Evolutionary conservation across 2,113 vertebrate genomes (phyloP).

Genomic region (Syngnathus typhle): DNA sequence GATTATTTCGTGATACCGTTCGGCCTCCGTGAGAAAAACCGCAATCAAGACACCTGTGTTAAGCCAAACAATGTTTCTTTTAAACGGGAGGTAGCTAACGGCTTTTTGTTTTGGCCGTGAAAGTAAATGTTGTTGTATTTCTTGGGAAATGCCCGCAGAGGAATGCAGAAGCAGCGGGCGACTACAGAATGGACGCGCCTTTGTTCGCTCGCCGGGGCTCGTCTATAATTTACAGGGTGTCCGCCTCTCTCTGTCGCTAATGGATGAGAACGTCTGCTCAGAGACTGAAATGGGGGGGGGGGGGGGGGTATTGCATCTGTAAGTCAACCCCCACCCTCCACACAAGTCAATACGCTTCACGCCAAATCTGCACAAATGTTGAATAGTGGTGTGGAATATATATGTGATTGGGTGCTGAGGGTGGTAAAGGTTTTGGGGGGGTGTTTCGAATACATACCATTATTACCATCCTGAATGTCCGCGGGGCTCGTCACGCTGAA

Average conservation of each 20-base stretch:
- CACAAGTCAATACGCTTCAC: slow-evolving; percentile 31
- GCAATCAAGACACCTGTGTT: background rate
- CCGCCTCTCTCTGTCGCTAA: slow-evolving; percentile 59
- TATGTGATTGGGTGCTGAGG: slow-evolving; percentile 25
- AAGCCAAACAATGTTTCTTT: background rate
- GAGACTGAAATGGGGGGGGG: slow-evolving; percentile 26
- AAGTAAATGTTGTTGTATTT: background rate
- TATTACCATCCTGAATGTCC: slow-evolving; percentile 67
- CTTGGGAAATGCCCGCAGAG: slow-evolving; percentile 20
- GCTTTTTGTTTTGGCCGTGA: background rate
- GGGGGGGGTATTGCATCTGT: slow-evolving; percentile 28
- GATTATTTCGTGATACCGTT: background rate
- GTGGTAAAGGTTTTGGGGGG: slow-evolving; percentile 15
- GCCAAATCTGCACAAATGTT: slow-evolving; percentile 34
- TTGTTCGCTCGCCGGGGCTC: slow-evolving; percentile 57
- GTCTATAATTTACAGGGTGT: slow-evolving; percentile 68
- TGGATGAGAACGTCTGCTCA: slow-evolving; percentile 52
- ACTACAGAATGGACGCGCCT: slow-evolving; percentile 47
- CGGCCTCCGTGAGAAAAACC: background rate
- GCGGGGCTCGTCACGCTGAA: slow-evolving; percentile 66
- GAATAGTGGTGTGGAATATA: slow-evolving; percentile 30
- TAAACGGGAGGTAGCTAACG: background rate
- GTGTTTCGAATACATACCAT: slow-evolving; percentile 44
- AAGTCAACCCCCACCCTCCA: slow-evolving; percentile 27
- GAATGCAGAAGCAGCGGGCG: slow-evolving; percentile 59